These are phyloP conservation scores for Drosophila macrospina DNA, from an alignment of 2,888 invertebrate genomes.

Conservation along the genomic window DNA sequence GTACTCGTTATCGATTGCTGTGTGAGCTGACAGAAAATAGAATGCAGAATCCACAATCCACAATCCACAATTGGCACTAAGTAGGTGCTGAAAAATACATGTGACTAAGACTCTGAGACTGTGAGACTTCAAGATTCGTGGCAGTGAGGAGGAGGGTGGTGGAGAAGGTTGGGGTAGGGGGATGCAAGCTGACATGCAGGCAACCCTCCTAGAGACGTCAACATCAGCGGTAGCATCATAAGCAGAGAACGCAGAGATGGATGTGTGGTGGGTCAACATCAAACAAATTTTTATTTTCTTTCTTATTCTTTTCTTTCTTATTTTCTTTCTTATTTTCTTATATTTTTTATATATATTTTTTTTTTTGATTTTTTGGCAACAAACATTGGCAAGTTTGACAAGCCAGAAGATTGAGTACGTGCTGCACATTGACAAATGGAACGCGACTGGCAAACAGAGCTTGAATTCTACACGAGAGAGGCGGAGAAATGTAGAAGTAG, in stretches of 20 bases:
- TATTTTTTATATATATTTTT: no score
- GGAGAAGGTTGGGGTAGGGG: no score
- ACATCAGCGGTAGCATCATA: neutral
- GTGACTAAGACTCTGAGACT: constrained; percentile 3
- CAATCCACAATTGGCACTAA: constrained; percentile 16
- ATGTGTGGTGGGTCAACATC: constrained; percentile 39
- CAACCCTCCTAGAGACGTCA: constrained; percentile 26
- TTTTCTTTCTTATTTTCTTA: constrained; percentile 8
- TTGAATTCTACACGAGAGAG: constrained; percentile 16
- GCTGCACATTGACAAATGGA: constrained; percentile 78
- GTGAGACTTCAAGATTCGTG: no score
- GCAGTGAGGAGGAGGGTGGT: constrained; percentile 5
- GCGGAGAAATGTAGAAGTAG: neutral
- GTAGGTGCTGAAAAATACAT: constrained; percentile 14
- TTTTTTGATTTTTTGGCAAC: constrained; percentile 48
- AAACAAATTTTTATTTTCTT: constrained; percentile 35
- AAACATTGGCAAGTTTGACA: constrained; percentile 79
- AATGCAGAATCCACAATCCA: neutral
- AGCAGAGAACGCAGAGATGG: neutral
- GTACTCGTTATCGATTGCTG: constrained; percentile 19
- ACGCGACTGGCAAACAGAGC: constrained; percentile 48
- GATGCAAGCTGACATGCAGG: constrained; percentile 44
- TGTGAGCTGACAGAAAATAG: neutral
- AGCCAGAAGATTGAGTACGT: constrained; percentile 80
- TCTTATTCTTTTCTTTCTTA: neutral